These are phyloP conservation scores for Hypselothyrea guttata DNA, from an alignment of 2,888 invertebrate species.

Conservation along the genomic window DNA sequence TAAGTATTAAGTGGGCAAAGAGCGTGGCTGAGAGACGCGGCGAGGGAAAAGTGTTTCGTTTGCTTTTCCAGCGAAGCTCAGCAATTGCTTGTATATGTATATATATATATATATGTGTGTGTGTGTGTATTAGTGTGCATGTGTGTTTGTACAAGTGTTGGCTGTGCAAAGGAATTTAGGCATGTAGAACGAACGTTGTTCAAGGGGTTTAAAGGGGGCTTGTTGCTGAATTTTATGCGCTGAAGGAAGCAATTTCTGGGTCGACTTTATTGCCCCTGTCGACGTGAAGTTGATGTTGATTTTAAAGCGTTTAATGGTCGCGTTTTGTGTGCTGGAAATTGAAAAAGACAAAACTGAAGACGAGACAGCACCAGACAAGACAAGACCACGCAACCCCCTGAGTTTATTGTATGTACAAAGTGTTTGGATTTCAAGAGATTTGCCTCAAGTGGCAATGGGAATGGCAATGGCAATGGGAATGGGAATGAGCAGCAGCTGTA, in stretches of 20 bases:
- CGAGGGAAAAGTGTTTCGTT: conserved; percentile 67
- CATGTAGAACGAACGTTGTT: conserved; percentile 37
- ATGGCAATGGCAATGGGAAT: conserved; percentile 15
- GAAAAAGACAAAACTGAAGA: conserved; percentile 49
- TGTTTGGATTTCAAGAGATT: conserved; percentile 68
- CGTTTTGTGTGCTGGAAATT: conserved; percentile 57
- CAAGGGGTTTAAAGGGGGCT: conserved; percentile 53
- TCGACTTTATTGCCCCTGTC: conserved; percentile 73
- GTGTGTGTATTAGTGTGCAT: conserved; percentile 17
- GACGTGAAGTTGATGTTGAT: conserved; percentile 66
- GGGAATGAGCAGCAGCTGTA: conserved; percentile 4
- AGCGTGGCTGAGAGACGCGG: background rate
- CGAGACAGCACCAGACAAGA: conserved; percentile 15
- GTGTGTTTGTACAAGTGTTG: conserved; percentile 16
- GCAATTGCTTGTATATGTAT: conserved; percentile 45
- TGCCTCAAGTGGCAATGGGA: conserved; percentile 14
- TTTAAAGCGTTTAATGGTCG: conserved; percentile 73
- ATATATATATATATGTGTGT: conserved; percentile 7
- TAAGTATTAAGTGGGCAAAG: conserved; percentile 73
- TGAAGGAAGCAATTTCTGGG: conserved; percentile 71
- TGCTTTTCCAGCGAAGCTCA: conserved; percentile 65
- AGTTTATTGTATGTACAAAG: conserved; percentile 63
- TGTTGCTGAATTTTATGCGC: conserved; percentile 65
- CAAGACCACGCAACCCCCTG: conserved; percentile 4
- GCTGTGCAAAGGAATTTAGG: conserved; percentile 52